phyloP scores from a whole-genome alignment of 2,888 invertebrate genomes.

The Oligia fasciuncula region DNA sequence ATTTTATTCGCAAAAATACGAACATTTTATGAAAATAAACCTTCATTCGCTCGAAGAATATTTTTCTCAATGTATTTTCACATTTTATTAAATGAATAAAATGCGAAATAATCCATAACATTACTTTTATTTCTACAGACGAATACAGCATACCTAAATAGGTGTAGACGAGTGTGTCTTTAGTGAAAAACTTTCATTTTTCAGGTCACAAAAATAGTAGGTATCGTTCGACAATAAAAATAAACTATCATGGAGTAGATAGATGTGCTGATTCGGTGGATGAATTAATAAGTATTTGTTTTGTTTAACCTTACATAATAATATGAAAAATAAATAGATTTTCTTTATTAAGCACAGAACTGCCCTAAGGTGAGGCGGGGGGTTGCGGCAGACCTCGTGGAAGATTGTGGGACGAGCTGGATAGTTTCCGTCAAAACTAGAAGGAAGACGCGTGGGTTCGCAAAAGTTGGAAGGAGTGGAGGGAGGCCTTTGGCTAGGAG shows the following conservation, averaged over 20 bases:
- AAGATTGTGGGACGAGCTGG: too few species aligned
- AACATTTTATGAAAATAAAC: background rate
- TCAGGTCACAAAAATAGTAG: background rate
- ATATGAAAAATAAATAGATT: too few species aligned
- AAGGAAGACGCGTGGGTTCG: too few species aligned
- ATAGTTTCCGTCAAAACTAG: too few species aligned
- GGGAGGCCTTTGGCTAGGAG: too few species aligned
- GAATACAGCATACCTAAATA: conserved; percentile 17
- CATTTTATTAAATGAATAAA: conserved; percentile 27
- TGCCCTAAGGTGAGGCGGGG: too few species aligned
- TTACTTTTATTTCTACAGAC: conserved; percentile 5
- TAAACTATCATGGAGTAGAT: conserved; percentile 24
- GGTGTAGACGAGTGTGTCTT: background rate
- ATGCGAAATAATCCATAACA: background rate
- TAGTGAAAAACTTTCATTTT: conserved; percentile 11
- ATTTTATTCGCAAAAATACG: background rate
- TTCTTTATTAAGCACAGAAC: too few species aligned
- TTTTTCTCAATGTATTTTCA: background rate
- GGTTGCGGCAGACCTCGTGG: too few species aligned
- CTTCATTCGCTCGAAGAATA: background rate
- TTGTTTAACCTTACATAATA: too few species aligned
- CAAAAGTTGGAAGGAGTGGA: too few species aligned
- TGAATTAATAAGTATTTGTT: background rate
- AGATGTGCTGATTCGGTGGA: conserved; percentile 21
- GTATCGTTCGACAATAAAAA: background rate